These are phyloP conservation scores for Oryctes rhinoceros DNA, from an alignment of 1,140 invertebrate genomes.

Conservation along the genomic window DNA sequence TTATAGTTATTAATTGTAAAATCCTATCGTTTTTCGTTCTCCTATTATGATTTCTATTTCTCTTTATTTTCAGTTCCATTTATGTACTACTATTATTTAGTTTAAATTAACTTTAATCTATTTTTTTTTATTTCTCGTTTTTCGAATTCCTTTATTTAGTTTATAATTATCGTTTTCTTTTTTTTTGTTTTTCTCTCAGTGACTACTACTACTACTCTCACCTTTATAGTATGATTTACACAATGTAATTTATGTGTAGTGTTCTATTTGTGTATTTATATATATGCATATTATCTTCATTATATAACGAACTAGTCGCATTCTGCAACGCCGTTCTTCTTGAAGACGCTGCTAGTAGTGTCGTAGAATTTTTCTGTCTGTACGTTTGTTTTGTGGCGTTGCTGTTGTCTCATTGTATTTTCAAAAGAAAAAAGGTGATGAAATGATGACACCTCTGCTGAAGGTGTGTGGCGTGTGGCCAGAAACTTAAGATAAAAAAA, in stretches of 20 bases:
- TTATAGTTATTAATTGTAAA: constrained; percentile 50
- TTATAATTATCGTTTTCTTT: background rate
- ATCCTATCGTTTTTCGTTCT: constrained; percentile 46
- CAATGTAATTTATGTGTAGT: constrained; percentile 31
- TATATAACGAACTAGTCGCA: constrained; percentile 32
- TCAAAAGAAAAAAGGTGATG: constrained; percentile 1
- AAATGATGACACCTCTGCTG: background rate
- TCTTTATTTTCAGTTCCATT: background rate
- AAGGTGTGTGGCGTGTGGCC: background rate
- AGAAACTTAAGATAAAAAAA: background rate
- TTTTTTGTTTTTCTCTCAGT: background rate
- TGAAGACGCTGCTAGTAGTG: constrained; percentile 38
- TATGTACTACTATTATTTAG: background rate
- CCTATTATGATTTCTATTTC: constrained; percentile 16
- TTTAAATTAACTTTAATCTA: no score
- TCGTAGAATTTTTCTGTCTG: constrained; percentile 38
- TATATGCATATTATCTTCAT: constrained; percentile 28
- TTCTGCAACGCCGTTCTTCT: background rate
- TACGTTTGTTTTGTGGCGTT: constrained; percentile 50
- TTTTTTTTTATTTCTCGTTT: constrained; percentile 4
- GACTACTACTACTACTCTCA: background rate
- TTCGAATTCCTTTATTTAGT: background rate
- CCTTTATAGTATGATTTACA: constrained; percentile 30
- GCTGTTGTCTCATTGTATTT: constrained; percentile 51
- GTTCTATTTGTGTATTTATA: constrained; percentile 34